phyloP scores from a whole-genome alignment of 2,888 invertebrate species.

The Petrolisthes cinctipes region DNA sequence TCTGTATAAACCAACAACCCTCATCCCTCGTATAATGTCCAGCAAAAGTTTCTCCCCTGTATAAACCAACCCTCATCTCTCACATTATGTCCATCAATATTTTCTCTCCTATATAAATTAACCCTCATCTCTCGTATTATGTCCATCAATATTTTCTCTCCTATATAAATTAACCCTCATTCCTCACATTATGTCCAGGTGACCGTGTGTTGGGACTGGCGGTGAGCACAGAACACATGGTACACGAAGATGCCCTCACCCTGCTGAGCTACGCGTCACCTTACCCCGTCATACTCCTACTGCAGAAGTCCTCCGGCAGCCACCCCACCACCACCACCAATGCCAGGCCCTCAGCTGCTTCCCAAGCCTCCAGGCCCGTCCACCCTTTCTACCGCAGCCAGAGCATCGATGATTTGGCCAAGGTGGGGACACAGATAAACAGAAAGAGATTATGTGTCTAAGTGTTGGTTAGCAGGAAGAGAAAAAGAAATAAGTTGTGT shows the following conservation, averaged over 20 bases:
- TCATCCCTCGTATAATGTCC: background rate
- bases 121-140: background rate
- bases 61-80: too few species aligned
- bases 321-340: slow-evolving; percentile 72
- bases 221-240: slow-evolving; percentile 88
- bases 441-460: too few species aligned
- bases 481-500: too few species aligned
- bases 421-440: slow-evolving; percentile 70
- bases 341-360: slow-evolving; percentile 72
- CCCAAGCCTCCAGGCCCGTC: slow-evolving; percentile 60
- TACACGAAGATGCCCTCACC: slow-evolving; percentile 89
- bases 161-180: background rate
- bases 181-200: slow-evolving; percentile 73
- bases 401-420: slow-evolving; percentile 82
- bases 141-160: background rate
- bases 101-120: too few species aligned
- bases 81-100: too few species aligned
- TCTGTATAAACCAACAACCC: too few species aligned
- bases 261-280: slow-evolving; percentile 92
- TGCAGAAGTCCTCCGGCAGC: slow-evolving; percentile 74
- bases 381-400: slow-evolving; percentile 78
- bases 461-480: too few species aligned
- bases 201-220: slow-evolving; percentile 89
- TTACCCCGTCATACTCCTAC: slow-evolving; percentile 85
- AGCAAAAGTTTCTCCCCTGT: too few species aligned